phyloP scores from a whole-genome alignment of 2,888 invertebrate genomes.

The Catocala fraxini region DNA sequence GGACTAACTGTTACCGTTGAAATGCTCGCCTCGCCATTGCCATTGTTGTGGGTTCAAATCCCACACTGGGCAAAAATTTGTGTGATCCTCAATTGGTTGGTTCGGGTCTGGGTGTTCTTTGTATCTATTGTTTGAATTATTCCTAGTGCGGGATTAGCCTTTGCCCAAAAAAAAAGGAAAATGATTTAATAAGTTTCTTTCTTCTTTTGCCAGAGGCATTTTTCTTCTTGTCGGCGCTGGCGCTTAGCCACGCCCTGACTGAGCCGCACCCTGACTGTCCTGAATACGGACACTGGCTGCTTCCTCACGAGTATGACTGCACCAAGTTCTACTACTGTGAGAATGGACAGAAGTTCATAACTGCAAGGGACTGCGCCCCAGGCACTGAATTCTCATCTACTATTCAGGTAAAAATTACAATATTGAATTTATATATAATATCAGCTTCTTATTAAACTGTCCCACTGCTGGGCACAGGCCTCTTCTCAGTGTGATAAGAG shows the following conservation, averaged over 20 bases:
- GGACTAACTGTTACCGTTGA: too few relatives aligned
- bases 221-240: neutral
- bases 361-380: slow-evolving; percentile 58
- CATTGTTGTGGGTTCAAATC: too few relatives aligned
- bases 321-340: slow-evolving; percentile 78
- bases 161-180: too few relatives aligned
- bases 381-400: slow-evolving; percentile 68
- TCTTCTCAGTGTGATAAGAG: neutral
- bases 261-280: neutral
- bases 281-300: slow-evolving; percentile 65
- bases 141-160: too few relatives aligned
- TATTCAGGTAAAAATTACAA: slow-evolving; percentile 56
- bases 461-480: neutral
- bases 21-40: too few relatives aligned
- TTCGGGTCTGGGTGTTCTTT: too few relatives aligned
- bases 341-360: slow-evolving; percentile 60
- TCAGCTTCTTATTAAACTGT: neutral
- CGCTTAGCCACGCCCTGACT: neutral
- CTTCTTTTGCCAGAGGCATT: neutral
- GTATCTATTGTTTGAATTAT: too few relatives aligned
- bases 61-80: too few relatives aligned
- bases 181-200: too few relatives aligned
- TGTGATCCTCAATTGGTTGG: too few relatives aligned
- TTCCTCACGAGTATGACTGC: slow-evolving; percentile 75
- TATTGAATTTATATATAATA: neutral